These are phyloP conservation scores for Promerops cafer DNA, from an alignment of 2,113 vertebrate genomes.

Conservation along the genomic window DNA sequence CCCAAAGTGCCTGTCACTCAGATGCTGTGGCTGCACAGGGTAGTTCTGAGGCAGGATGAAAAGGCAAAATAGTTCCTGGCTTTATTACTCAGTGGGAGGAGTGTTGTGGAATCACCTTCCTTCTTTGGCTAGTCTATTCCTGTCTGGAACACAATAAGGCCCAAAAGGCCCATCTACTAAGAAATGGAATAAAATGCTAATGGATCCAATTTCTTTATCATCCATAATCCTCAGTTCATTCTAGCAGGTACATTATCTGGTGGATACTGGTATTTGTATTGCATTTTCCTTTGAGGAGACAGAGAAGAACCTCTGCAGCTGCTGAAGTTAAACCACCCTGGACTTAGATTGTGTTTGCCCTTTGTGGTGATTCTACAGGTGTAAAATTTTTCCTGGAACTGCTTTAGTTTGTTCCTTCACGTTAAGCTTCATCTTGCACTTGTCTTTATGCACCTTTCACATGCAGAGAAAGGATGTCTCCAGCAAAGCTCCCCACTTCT, in stretches of 20 bases:
- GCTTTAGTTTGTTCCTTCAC: background rate
- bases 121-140: fast-evolving
- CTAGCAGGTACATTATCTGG: background rate
- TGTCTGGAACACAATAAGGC: background rate
- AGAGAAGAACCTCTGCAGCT: background rate
- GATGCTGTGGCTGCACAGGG: background rate
- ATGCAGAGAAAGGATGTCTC: background rate
- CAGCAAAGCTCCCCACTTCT: background rate
- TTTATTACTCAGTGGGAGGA: background rate
- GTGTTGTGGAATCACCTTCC: background rate
- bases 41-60: background rate
- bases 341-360: background rate
- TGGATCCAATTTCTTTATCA: fast-evolving
- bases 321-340: background rate
- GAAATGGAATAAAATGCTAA: background rate
- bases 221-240: background rate
- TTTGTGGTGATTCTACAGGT: background rate
- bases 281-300: background rate
- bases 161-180: background rate
- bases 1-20: background rate
- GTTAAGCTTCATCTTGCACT: background rate
- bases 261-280: background rate
- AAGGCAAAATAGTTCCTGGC: background rate
- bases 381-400: background rate
- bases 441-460: background rate